phyloP scores from a whole-genome alignment of 1,140 invertebrate species.

The Heliconius himera region DNA sequence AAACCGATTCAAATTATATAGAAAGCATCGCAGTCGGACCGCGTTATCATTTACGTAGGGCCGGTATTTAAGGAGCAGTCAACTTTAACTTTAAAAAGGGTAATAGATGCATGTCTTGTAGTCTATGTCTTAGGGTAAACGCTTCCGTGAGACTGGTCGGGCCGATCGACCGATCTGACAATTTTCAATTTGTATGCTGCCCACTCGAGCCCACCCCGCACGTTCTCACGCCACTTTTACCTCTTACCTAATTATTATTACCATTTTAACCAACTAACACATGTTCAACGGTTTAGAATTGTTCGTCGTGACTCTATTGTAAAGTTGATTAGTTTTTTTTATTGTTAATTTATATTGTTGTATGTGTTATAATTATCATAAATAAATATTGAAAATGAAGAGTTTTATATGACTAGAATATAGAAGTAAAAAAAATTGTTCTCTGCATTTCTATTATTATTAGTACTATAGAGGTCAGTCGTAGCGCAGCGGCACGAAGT shows the following conservation, averaged over 20 bases:
- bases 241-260: slow-evolving; percentile 78
- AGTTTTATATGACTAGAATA: too few species aligned
- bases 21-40: slow-evolving; percentile 40
- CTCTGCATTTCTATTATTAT: too few species aligned
- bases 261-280: slow-evolving; percentile 65
- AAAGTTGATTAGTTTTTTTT: slow-evolving; percentile 52
- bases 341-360: slow-evolving; percentile 37
- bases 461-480: too few species aligned
- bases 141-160: slow-evolving; percentile 72
- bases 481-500: too few species aligned
- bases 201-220: slow-evolving; percentile 64
- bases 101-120: slow-evolving; percentile 77
- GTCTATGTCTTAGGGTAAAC: slow-evolving; percentile 76
- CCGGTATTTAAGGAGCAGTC: slow-evolving; percentile 57
- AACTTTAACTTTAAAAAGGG: slow-evolving; percentile 68
- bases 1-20: slow-evolving; percentile 39
- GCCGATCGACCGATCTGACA: slow-evolving; percentile 67
- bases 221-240: slow-evolving; percentile 74
- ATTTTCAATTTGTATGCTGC: slow-evolving; percentile 77
- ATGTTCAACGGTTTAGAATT: slow-evolving; percentile 62
- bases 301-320: slow-evolving; percentile 64
- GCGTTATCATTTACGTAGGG: slow-evolving; percentile 54
- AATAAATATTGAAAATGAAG: not conserved
- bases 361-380: not conserved
- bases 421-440: too few species aligned